phyloP scores from a whole-genome alignment of 2,113 vertebrate species.

The Vanacampus margaritifer region DNA sequence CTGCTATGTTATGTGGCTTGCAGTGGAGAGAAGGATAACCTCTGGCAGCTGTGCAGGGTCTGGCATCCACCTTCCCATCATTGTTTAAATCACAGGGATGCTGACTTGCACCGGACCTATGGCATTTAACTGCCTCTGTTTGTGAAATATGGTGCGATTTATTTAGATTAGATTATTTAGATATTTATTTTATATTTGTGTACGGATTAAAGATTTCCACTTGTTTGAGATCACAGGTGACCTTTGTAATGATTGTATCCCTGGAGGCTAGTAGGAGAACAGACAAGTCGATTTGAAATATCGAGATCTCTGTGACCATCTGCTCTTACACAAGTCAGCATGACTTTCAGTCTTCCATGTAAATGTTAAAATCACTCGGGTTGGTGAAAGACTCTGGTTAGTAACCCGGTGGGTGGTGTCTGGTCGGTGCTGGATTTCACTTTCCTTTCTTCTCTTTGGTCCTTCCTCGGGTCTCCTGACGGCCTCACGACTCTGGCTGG shows the following conservation, averaged over 20 bases:
- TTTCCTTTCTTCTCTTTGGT: too few species aligned
- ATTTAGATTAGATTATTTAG: neutral
- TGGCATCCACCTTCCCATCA: neutral
- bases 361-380: too few species aligned
- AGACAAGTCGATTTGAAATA: neutral
- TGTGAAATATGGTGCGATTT: neutral
- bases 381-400: too few species aligned
- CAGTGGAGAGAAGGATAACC: slow-evolving; percentile 1
- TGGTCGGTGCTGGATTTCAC: too few species aligned
- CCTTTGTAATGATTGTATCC: neutral
- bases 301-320: neutral
- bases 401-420: too few species aligned
- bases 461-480: too few species aligned
- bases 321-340: neutral
- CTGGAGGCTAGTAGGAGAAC: neutral
- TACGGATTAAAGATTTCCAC: neutral
- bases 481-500: too few species aligned
- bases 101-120: neutral
- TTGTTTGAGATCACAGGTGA: neutral
- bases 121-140: neutral
- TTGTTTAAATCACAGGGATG: neutral
- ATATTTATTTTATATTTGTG: too few species aligned
- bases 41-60: neutral
- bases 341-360: neutral
- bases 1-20: slow-evolving; percentile 1